Evolutionary conservation across 2,797 vertebrate genomes (phyloP).

Genomic region (Chelon labrosus): DNA sequence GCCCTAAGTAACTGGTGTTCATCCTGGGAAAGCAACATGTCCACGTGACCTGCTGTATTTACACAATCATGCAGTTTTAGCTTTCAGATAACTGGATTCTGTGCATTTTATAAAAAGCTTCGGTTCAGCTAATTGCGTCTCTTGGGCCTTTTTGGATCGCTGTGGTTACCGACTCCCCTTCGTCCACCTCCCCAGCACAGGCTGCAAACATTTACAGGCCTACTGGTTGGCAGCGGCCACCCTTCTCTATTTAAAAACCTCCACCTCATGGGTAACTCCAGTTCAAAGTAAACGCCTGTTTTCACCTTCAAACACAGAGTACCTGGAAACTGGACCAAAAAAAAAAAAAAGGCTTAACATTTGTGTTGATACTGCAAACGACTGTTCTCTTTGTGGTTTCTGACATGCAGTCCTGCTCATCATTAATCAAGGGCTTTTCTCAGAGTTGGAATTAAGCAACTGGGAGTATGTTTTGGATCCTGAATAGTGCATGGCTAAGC

Average conservation of each 20-base stretch:
- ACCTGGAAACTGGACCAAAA: constrained; percentile 22
- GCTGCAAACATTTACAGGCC: constrained; percentile 76
- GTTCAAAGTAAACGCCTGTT: constrained; percentile 49
- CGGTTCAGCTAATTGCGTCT: constrained; percentile 76
- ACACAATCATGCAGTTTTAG: constrained; percentile 34
- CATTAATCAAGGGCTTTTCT: constrained; percentile 18
- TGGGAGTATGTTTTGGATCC: constrained; percentile 16
- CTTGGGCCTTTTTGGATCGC: constrained; percentile 61
- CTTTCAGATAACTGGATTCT: constrained; percentile 54
- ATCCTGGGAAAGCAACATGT: constrained; percentile 20
- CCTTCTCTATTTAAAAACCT: constrained; percentile 62
- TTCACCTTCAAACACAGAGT: constrained; percentile 17
- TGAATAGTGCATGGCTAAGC: background rate
- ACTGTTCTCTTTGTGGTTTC: constrained; percentile 17
- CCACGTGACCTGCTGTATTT: constrained; percentile 28
- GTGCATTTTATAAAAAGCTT: constrained; percentile 60
- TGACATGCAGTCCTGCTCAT: constrained; percentile 7
- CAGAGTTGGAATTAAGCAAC: constrained; percentile 19
- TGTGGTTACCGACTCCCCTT: constrained; percentile 55
- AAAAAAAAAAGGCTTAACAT: background rate
- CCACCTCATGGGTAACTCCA: constrained; percentile 54
- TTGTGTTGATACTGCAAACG: constrained; percentile 8
- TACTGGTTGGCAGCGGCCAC: constrained; percentile 66
- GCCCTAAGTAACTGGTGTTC: constrained; percentile 7
- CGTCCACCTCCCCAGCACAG: constrained; percentile 42